Conservation (phyloP, 2,797 vertebrate species). For the Myotis planiceps region DNA sequence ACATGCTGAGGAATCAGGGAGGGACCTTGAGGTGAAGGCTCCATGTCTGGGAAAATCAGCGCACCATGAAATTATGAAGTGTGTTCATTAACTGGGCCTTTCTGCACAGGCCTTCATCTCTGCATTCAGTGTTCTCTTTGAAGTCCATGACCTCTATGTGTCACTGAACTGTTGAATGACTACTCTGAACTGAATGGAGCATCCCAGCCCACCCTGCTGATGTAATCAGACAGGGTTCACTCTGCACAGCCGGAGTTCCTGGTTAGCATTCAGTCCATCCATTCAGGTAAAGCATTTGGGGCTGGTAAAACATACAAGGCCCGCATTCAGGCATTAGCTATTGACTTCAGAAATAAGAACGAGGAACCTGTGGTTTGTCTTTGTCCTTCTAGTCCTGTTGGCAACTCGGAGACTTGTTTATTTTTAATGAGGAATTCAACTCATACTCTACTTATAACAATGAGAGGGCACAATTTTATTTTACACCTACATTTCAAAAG, state of each 20-base stretch:
- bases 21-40: neutral
- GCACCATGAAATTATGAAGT: slow-evolving; percentile 62
- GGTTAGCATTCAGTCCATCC: slow-evolving; percentile 38
- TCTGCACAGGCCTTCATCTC: slow-evolving; percentile 48
- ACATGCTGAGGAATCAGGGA: neutral
- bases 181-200: slow-evolving; percentile 32
- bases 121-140: slow-evolving; percentile 53
- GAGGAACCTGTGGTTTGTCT: neutral
- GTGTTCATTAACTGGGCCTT: slow-evolving; percentile 47
- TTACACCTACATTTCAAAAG: neutral
- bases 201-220: slow-evolving; percentile 60
- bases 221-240: slow-evolving; percentile 62
- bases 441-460: neutral
- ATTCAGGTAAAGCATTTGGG: neutral
- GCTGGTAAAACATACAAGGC: neutral
- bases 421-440: slow-evolving; percentile 19
- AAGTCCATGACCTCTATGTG: slow-evolving; percentile 73
- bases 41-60: slow-evolving; percentile 1
- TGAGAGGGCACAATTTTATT: neutral
- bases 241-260: slow-evolving; percentile 8
- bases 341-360: neutral
- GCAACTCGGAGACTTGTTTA: neutral
- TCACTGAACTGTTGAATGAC: slow-evolving; percentile 61
- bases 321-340: neutral
- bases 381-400: slow-evolving; percentile 6